Base-by-base conservation (phyloP, 2,888 invertebrate genomes). In the Scaptomyza tumidula region DNA sequence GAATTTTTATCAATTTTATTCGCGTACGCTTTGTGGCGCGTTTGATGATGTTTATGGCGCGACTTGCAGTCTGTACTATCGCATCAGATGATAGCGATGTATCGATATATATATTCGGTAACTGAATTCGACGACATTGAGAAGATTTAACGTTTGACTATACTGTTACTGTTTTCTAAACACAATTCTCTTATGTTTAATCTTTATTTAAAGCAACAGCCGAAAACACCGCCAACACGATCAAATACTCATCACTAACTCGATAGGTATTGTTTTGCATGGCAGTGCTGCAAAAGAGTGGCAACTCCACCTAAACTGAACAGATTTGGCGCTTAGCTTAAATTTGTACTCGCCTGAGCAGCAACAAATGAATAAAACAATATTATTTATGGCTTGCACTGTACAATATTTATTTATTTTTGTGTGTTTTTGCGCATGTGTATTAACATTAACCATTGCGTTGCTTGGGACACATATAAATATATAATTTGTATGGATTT, bases 351-450 rank as follows among this genome's bases (percentile, higher is more conserved):
- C 24, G 5, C 24, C 3, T 24, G 24, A 24, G 24, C 24, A 24
- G 24, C 2, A 24, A 24, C 1, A 24, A 31, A 60, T 2, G 24
- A 65, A 46, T 29, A 50, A 75, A 44, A 48, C 24, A 1, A 10
- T n/a, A n/a, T 6, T 6, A 14, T 46, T 0, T 50, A 14, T 52
- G 41, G 49, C 45, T 46, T 76, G 66, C 65, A 66, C 81, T 81
- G 81, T 86, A 82, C 81, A 82, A 84, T 82, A 86, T 82, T 66
- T 75, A 83, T 86, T 82, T 83, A 86, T 82, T 81, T 59, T 39
- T 65, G 35, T 39, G 33, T 39, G 44, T 59, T 60, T 48, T 49
- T 75, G 56, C 46, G 48, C 54, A 50, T 27, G 41, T 24, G 24
- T 24, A 3, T 24, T 24, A 24, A 24, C 24, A 24, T 24, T 24